phyloP scores from a whole-genome alignment of 30 jellyfish, hydroid and myxozoan species.

The Chrysaora quinquecirrha region DNA sequence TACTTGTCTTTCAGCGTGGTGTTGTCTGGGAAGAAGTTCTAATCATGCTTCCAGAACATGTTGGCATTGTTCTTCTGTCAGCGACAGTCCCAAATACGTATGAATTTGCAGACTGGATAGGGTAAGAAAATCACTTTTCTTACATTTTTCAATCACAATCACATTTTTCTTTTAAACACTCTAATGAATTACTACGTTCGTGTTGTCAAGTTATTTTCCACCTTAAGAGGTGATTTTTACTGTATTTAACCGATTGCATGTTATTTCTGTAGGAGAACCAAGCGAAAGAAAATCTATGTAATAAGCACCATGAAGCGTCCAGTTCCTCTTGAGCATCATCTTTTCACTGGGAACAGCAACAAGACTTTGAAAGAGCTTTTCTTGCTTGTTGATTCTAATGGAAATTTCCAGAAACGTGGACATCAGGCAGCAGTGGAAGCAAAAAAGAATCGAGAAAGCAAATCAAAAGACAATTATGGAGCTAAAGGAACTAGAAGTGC shows the following conservation, averaged over 20 bases:
- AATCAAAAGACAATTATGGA: slow-evolving; percentile 88
- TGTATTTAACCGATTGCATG: background rate
- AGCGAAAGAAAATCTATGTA: slow-evolving; percentile 91
- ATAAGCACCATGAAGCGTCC: slow-evolving; percentile 97
- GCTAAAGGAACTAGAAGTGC: slow-evolving; percentile 76
- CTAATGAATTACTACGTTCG: too few relatives aligned
- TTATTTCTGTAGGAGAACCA: slow-evolving; percentile 77
- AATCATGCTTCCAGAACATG: slow-evolving; percentile 99
- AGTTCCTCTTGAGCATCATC: slow-evolving; percentile 97
- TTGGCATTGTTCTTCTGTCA: slow-evolving; percentile 93
- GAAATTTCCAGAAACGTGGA: slow-evolving; percentile 80
- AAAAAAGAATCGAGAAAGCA: slow-evolving; percentile 68
- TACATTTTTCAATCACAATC: too few relatives aligned
- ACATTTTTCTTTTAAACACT: too few relatives aligned
- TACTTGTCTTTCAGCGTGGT: too few relatives aligned
- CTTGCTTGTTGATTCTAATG: slow-evolving; percentile 80
- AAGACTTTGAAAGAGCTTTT: slow-evolving; percentile 91
- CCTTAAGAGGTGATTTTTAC: too few relatives aligned
- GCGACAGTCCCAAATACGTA: slow-evolving; percentile 98
- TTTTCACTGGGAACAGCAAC: slow-evolving; percentile 92
- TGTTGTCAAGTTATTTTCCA: too few relatives aligned
- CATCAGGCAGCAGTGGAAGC: slow-evolving; percentile 86
- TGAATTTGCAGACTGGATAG: slow-evolving; percentile 99
- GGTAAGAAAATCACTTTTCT: too few relatives aligned
- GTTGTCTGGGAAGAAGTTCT: slow-evolving; percentile 99